Evolutionary conservation across 2,113 vertebrate genomes (phyloP), one percentile per base, ranked within the genome.

Genomic region (Callipepla squamata): DNA sequence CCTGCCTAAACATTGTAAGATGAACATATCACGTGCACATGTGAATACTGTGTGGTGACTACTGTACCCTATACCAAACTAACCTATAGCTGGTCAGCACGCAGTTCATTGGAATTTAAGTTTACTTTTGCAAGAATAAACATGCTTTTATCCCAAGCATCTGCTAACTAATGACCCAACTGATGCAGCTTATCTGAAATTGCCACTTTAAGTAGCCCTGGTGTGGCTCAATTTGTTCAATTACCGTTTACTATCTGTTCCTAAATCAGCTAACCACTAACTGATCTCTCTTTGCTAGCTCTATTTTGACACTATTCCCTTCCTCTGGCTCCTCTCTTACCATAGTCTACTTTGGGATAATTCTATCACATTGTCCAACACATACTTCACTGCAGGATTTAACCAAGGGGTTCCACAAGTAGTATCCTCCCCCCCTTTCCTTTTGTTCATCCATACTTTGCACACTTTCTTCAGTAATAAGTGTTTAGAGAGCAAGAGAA

Each of bases 1-100:
- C 28, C n/a, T 65, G 9, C 23, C n/a, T 65, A 11, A 25, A 59
- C 55, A 30, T n/a, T 55, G 12, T 25, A 67, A 55, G 34, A 59
- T 83, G 67, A 62, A 61, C 5, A 48, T 9, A 25, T 20, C 3
- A 1, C 1, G 0, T 38, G 9, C 25, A 68, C 25, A 38, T 2
- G 13, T 19, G 32, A 80, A 21, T 6, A 4, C 34, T 47, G 36
- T 20, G 34, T 6, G 17, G 51, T 57, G 20, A 40, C 63, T 47
- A 19, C 47, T 53, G n/a, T 38, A 66, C 13, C 34, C 19, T 57
- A 42, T 34, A 48, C 16, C 20, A 62, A 85, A 42, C 7, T 40
- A 23, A n/a, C 51, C 58, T 34, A 32, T 13, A 36, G 40, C 58
- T 55, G 55, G 23, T 38, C 4, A 3, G 44, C 5, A 55, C 50